Evolutionary conservation across 2,113 vertebrate species (phyloP).

Genomic region (Limnothrissa miodon): DNA sequence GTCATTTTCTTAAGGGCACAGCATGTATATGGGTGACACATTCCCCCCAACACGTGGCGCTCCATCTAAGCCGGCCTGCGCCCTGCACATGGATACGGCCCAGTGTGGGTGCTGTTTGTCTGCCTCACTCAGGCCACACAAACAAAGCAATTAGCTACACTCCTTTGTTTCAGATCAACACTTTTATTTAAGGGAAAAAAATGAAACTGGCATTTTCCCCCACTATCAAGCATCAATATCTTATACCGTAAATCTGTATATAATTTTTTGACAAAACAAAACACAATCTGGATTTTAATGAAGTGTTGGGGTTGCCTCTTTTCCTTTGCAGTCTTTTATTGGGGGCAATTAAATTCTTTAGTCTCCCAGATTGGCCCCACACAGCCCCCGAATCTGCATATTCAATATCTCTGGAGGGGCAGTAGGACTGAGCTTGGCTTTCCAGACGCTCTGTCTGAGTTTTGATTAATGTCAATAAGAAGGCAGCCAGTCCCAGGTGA

Average conservation of each 20-base stretch:
- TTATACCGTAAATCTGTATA: background rate
- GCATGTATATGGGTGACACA: constrained; percentile 91
- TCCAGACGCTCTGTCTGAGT: constrained; percentile 27
- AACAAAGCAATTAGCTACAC: background rate
- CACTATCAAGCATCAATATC: background rate
- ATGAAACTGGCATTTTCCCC: background rate
- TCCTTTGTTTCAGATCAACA: background rate
- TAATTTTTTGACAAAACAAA: background rate
- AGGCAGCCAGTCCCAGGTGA: constrained; percentile 35
- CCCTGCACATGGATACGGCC: constrained; percentile 70
- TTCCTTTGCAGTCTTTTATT: background rate
- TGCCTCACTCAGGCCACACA: constrained; percentile 51
- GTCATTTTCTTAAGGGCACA: constrained; percentile 99
- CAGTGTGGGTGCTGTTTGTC: constrained; percentile 86
- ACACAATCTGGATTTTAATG: background rate
- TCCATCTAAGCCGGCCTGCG: constrained; percentile 76
- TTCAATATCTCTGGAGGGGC: constrained; percentile 1
- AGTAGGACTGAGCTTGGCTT: background rate
- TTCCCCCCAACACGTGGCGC: constrained; percentile 78
- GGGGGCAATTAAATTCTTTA: constrained; percentile 14
- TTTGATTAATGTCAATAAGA: constrained; percentile 42
- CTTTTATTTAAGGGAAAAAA: background rate
- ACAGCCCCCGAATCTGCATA: constrained; percentile 20
- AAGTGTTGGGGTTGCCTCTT: background rate
- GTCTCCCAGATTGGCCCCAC: constrained; percentile 2